phyloP scores from a whole-genome alignment of 2,888 invertebrate species.

The Thysanoteuthis rhombus region DNA sequence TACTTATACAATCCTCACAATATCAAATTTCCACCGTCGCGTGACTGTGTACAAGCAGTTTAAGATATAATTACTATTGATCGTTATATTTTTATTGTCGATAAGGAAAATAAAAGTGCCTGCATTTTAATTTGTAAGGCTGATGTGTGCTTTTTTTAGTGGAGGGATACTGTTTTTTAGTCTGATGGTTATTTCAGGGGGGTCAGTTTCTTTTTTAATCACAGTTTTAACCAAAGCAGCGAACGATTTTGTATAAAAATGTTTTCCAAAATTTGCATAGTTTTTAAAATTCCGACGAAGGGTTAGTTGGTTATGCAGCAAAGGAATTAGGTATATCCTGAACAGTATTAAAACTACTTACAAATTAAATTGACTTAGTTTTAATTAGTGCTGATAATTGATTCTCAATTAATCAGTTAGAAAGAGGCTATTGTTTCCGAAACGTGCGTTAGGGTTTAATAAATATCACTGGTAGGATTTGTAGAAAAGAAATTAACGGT shows the following conservation, averaged over 20 bases:
- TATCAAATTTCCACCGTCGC: neutral
- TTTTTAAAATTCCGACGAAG: neutral
- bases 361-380: no score
- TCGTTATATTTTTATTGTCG: neutral
- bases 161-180: neutral
- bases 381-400: neutral
- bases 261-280: neutral
- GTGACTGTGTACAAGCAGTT: neutral
- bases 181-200: neutral
- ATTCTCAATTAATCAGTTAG: neutral
- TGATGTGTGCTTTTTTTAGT: neutral
- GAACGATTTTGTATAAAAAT: neutral
- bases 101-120: neutral
- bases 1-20: neutral
- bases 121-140: neutral
- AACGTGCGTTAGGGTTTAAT: no score
- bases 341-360: neutral
- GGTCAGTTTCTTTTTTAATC: neutral
- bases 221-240: neutral
- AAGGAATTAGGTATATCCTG: no score
- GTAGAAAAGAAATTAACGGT: no score
- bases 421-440: no score
- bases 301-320: no score
- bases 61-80: neutral
- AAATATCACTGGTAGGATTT: no score